These are phyloP conservation scores for Drosophila setifemur DNA, from an alignment of 1,140 invertebrate species.

Conservation along the genomic window DNA sequence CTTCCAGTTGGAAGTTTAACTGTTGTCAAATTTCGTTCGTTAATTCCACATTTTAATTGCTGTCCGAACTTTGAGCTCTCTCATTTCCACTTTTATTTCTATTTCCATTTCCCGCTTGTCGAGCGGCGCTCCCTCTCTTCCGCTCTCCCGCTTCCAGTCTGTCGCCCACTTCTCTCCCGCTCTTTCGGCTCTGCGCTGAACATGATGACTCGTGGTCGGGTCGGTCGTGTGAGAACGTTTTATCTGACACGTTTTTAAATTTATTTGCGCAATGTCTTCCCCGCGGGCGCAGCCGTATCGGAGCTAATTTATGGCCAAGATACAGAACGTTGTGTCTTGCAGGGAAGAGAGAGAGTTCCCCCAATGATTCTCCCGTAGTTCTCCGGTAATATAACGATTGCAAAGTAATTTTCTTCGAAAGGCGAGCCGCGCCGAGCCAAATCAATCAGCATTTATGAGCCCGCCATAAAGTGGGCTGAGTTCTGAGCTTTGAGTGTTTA, in stretches of 20 bases:
- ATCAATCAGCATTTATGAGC: conserved; percentile 52
- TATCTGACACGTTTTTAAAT: conserved; percentile 72
- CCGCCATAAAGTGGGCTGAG: conserved; percentile 32
- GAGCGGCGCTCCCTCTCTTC: conserved; percentile 4
- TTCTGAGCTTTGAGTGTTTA: conserved; percentile 46
- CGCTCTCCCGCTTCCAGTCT: neutral
- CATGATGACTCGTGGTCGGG: conserved; percentile 39
- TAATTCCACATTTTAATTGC: conserved; percentile 17
- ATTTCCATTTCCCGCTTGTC: neutral
- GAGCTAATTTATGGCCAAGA: conserved; percentile 49
- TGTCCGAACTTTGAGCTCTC: conserved; percentile 44
- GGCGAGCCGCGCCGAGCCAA: neutral
- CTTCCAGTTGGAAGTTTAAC: conserved; percentile 20
- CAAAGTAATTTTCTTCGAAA: conserved; percentile 15
- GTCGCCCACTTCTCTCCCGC: no score
- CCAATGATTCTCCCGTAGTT: no score
- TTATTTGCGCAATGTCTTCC: conserved; percentile 61
- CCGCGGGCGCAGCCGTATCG: conserved; percentile 18
- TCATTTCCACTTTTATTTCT: neutral
- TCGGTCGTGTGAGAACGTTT: conserved; percentile 57
- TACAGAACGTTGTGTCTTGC: conserved; percentile 45
- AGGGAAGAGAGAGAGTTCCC: conserved; percentile 5
- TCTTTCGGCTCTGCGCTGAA: conserved; percentile 22
- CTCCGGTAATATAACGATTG: neutral
- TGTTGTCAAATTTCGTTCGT: neutral